A percentile compares a stretch with the other conserved stretches of the same genome.
phyloP scores from a whole-genome alignment of 1,140 invertebrate genomes.

The Carcinoscorpius rotundicauda region DNA sequence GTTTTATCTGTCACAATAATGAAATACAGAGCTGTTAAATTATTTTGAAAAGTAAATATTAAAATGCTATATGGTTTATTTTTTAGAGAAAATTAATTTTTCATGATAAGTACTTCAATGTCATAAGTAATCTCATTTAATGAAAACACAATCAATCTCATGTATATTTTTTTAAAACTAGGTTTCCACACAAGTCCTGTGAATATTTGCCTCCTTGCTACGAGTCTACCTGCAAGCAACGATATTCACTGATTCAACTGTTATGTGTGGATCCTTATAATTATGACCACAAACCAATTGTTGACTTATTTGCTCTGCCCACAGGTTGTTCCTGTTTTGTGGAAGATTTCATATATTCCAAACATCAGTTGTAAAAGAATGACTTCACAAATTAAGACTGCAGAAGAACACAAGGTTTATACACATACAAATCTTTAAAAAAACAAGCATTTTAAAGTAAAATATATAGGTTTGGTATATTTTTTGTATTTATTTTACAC shows the following conservation, averaged over 20 bases:
- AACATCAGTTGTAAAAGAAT: no score
- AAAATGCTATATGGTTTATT: conserved; percentile 1
- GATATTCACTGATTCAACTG: conserved; percentile 25
- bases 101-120: no score
- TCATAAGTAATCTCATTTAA: neutral
- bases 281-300: conserved; percentile 25
- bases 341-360: conserved; percentile 11
- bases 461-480: no score
- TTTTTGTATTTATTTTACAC: no score
- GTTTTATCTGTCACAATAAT: no score
- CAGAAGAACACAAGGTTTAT: no score
- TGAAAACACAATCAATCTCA: neutral
- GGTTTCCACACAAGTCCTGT: conserved; percentile 17
- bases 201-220: conserved; percentile 26
- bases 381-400: no score
- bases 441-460: no score
- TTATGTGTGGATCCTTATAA: conserved; percentile 25
- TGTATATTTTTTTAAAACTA: conserved; percentile 16
- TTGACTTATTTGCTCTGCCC: conserved; percentile 33
- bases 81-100: no score
- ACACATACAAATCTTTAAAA: no score
- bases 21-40: no score
- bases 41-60: neutral
- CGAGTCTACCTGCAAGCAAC: conserved; percentile 21
- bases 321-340: conserved; percentile 35